Base-by-base conservation (phyloP, 2,888 invertebrate genomes). In the Himalopsyche japonica region DNA sequence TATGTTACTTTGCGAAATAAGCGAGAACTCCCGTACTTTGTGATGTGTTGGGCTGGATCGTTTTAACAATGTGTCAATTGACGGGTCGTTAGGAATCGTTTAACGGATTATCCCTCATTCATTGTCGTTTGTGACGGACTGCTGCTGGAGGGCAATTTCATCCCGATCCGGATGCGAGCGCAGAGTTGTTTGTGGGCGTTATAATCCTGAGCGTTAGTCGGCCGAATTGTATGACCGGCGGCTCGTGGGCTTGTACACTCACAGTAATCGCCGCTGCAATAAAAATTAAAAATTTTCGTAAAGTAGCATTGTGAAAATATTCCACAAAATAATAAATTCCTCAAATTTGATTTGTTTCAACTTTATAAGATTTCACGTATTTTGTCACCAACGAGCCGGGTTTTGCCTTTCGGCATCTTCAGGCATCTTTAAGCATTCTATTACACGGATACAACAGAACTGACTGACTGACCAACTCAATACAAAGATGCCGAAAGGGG, bases 51-150 rank as follows among this genome's bases (percentile, higher is more conserved):
- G 78, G 78, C 30, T n/a, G 76, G 70, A 43, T 82, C 85, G 81
- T 3, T 47, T 43, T 82, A 34, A 85, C 85, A 86, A 86, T 83
- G 85, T 81, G 81, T 82, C 82, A 86, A 86, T 85, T 86, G 86
- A 86, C 85, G 86, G 84, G 81, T 86, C 82, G 86, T 86, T 86
- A 84, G 85, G 83, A 86, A 86, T 86, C 86, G 86, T 86, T 86
- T 86, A 86, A 86, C 76, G 82, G 86, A 86, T 86, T 86, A 86
- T 85, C 84, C 86, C 82, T n/a, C 30, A 27, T 48, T 79, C 64
- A 80, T 82, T 84, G 81, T 83, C 70, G 27, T 27, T 70, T 70
- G 24, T 70, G 70, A 70, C 57, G 27, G 70, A 70, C 70, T 27
- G 43, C 43, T 43, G 43, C 43, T 43, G 70, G n/a, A 70, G 70